A percentile compares a stretch with the other conserved stretches of the same genome.
These are phyloP conservation scores for Neria commutata DNA, from an alignment of 2,888 invertebrate genomes.

Conservation along the genomic window DNA sequence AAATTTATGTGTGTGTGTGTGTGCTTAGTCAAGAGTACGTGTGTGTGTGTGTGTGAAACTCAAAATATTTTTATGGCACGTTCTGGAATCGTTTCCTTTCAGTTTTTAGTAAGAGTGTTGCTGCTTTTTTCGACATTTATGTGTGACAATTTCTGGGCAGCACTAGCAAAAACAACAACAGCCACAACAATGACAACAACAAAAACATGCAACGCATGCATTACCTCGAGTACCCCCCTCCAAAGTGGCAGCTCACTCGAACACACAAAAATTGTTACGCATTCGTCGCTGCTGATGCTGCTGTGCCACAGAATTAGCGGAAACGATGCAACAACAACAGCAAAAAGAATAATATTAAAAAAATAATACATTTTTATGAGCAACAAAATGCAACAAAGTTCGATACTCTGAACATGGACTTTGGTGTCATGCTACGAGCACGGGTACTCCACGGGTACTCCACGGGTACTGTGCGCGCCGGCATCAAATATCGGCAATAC, in stretches of 20 bases:
- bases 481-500: no score
- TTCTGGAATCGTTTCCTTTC: not conserved
- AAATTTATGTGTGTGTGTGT: conserved; percentile 26
- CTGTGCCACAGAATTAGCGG: not conserved
- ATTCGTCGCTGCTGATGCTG: not conserved
- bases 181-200: not conserved
- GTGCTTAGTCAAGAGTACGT: not conserved
- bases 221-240: no score
- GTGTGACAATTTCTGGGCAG: not conserved
- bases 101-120: not conserved
- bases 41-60: not conserved
- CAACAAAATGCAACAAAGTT: not conserved
- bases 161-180: not conserved
- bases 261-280: no score
- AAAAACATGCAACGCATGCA: no score
- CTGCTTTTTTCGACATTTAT: conserved; percentile 8
- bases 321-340: not conserved
- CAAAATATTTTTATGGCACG: no score
- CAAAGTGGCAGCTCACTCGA: no score
- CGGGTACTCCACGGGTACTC: no score
- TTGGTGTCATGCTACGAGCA: no score
- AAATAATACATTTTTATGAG: not conserved
- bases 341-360: no score
- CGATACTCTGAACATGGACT: no score
- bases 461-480: no score